Conservation (phyloP, 2,888 invertebrate species). For the Lepidocyrtoides sp. region DNA sequence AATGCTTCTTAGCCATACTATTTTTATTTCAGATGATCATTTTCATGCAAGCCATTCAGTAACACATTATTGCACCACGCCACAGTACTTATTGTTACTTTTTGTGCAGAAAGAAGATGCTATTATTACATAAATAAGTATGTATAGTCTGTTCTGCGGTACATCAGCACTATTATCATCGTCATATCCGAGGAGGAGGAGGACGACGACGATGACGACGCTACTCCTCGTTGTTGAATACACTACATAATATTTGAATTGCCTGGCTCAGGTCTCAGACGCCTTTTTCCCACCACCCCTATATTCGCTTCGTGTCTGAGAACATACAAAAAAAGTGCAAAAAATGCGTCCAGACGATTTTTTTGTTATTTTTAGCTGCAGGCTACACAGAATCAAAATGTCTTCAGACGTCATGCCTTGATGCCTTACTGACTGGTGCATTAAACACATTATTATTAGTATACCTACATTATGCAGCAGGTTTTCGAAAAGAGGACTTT, state of each 20-base stretch:
- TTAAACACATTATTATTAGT: background rate
- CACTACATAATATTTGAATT: too few relatives aligned
- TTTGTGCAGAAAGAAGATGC: too few relatives aligned
- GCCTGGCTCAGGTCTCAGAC: conserved; percentile 34
- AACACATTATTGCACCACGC: too few relatives aligned
- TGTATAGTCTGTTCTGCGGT: background rate
- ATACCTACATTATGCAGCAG: background rate
- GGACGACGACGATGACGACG: background rate
- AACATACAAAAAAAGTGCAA: conserved; percentile 77
- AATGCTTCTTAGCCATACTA: too few relatives aligned
- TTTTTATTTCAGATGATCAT: too few relatives aligned
- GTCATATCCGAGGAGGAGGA: background rate
- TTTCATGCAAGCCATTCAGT: too few relatives aligned
- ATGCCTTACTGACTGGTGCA: conserved; percentile 65
- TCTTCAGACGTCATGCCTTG: conserved; percentile 62
- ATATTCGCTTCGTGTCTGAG: conserved; percentile 70
- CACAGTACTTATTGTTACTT: too few relatives aligned
- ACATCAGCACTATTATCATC: background rate
- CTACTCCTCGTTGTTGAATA: background rate
- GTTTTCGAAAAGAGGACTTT: conserved; percentile 4
- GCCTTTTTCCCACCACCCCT: conserved; percentile 53
- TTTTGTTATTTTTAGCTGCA: conserved; percentile 74
- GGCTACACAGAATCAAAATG: conserved; percentile 63
- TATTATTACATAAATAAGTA: background rate
- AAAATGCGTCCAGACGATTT: conserved; percentile 81